Evolutionary conservation across 2,797 vertebrate species (phyloP), one percentile per base, ranked within the genome.

Genomic region (Gallinago solitaria): DNA sequence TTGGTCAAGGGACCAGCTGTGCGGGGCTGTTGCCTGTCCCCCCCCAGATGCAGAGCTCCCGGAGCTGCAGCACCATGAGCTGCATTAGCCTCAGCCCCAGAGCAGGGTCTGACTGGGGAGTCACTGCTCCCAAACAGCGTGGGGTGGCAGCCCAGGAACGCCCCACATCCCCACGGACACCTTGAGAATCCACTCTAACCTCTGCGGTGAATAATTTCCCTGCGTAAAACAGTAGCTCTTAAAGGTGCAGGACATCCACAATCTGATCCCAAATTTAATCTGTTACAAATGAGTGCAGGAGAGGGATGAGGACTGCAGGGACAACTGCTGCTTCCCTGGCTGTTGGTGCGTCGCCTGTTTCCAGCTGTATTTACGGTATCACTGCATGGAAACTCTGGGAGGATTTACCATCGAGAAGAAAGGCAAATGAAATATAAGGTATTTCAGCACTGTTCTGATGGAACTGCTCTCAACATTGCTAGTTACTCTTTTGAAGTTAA

Each of bases 101-200:
- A 91, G 92, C 50, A 68, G 82, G 83, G 89, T 78, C 96, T 95
- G 59, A 61, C 96, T 79, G 41, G 78, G 96, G 97, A 98, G 95
- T 88, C 96, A 98, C 97, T 97, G 97, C 97, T 98, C 96, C 96
- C 92, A 97, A 97, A 97, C 93, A 96, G 94, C 95, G 67, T 83
- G 87, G 85, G 98, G 85, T 87, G 98, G 98, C 97, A 98, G 97
- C 84, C 94, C 96, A 93, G 93, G 95, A 97, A 95, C 90, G 78
- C 94, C 95, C 71, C 9, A 93, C 80, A 95, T 73, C 59, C 5
- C 35, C 27, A 68, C 4, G 3, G 89, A 87, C 86, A 86, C 64
- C 1, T 51, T 59, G 84, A 80, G 92, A 50, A 90, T 48, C 69
- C 33, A 6, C 75, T 78, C 61, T 87, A n/a, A 81, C 39, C 28